Conservation (phyloP, 2,113 vertebrate species). For the Petrocephalus zakoni region DNA sequence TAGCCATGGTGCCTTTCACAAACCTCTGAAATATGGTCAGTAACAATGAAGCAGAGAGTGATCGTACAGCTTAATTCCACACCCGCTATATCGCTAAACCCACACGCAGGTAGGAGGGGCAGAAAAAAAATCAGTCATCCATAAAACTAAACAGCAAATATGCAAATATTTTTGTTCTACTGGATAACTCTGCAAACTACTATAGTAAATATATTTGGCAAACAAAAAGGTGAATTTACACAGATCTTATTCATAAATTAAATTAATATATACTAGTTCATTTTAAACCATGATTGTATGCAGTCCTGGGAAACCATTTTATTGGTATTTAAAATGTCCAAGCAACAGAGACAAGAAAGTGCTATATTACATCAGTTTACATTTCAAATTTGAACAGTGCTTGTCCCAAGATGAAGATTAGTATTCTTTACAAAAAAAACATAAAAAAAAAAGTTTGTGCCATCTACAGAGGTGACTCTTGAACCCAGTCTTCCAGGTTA, state of each 20-base stretch:
- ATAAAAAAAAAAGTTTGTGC: not conserved
- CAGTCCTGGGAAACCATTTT: not conserved
- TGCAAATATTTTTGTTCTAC: not conserved
- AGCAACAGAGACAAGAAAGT: not conserved
- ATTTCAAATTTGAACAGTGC: not conserved
- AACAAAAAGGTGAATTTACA: not conserved
- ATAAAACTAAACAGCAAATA: not conserved
- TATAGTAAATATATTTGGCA: not conserved
- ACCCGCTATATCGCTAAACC: not conserved
- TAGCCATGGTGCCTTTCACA: not conserved
- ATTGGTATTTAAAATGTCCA: not conserved
- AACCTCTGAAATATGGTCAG: not conserved
- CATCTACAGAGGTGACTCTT: not conserved
- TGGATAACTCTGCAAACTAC: not conserved
- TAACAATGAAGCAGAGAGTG: not conserved
- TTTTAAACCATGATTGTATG: not conserved
- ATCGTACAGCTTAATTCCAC: not conserved
- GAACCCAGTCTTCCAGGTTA: not conserved
- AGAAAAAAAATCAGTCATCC: not conserved
- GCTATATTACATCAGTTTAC: not conserved
- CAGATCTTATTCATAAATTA: not conserved
- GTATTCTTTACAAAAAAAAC: not conserved
- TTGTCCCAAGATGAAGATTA: not conserved
- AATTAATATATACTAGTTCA: not conserved
- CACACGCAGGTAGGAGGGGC: not conserved